A percentile compares a stretch with the other conserved stretches of the same genome.
These are phyloP conservation scores for Rugalucina vietnamica DNA, from an alignment of 2,888 invertebrate species.

Conservation along the genomic window DNA sequence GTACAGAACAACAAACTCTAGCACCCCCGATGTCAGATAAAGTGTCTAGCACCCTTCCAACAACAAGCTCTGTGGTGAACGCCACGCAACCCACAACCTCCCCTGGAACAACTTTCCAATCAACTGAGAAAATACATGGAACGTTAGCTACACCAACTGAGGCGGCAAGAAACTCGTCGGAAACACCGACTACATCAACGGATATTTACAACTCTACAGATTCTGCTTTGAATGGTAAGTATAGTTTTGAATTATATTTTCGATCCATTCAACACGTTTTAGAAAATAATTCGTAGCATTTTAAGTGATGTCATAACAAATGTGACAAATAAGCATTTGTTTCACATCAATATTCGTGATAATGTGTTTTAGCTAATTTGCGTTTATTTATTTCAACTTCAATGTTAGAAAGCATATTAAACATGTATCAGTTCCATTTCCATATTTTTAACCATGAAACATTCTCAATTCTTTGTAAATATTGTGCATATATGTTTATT, in stretches of 20 bases:
- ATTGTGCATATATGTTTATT: not conserved
- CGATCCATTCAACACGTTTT: not conserved
- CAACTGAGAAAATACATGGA: not conserved
- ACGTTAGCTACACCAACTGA: not conserved
- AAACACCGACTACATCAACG: not conserved
- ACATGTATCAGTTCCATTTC: too few species aligned
- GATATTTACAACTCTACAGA: not conserved
- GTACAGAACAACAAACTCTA: not conserved
- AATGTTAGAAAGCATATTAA: not conserved
- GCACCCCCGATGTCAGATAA: not conserved
- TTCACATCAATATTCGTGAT: not conserved
- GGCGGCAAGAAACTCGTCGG: not conserved
- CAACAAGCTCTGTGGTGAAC: not conserved
- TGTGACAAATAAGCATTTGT: not conserved
- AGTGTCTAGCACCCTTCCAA: not conserved
- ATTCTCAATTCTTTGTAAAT: not conserved
- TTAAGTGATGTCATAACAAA: not conserved
- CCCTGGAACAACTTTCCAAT: not conserved
- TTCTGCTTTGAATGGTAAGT: not conserved
- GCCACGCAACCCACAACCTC: not conserved
- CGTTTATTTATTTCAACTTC: not conserved
- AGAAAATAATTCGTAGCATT: not conserved
- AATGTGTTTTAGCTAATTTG: not conserved
- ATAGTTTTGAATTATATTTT: not conserved
- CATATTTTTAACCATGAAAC: too few species aligned